A percentile compares a stretch with the other conserved stretches of the same genome.
Evolutionary conservation across 2,888 invertebrate genomes (phyloP).

Genomic region (Epirrhoe tristata): DNA sequence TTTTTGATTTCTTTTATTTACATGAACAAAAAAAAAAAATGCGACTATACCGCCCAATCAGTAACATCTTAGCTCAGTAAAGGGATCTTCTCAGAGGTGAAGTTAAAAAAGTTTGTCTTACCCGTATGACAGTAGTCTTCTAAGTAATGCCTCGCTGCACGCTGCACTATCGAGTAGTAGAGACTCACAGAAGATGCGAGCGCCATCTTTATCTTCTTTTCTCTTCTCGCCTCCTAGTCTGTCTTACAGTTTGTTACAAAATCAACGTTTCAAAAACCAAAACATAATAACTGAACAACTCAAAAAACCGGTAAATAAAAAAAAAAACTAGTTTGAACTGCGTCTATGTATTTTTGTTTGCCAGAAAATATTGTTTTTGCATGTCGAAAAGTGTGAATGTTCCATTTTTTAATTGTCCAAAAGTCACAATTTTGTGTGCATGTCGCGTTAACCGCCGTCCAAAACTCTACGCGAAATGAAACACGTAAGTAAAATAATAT

Average conservation of each 20-base stretch:
- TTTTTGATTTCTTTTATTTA: too few relatives aligned
- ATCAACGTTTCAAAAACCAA: slow-evolving; percentile 70
- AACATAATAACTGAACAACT: slow-evolving; percentile 58
- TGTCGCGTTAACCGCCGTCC: slow-evolving; percentile 79
- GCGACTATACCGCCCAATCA: too few relatives aligned
- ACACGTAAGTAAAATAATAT: slow-evolving; percentile 83
- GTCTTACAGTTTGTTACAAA: slow-evolving; percentile 73
- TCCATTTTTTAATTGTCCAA: slow-evolving; percentile 70
- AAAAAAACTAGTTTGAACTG: slow-evolving; percentile 80
- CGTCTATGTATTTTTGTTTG: slow-evolving; percentile 67
- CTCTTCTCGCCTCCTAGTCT: slow-evolving; percentile 58
- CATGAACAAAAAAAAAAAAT: too few relatives aligned
- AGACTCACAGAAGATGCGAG: slow-evolving; percentile 88
- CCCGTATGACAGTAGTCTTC: slow-evolving; percentile 89
- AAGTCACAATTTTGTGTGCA: slow-evolving; percentile 81
- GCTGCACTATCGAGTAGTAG: slow-evolving; percentile 89
- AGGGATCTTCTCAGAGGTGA: too few relatives aligned
- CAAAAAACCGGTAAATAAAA: slow-evolving; percentile 49
- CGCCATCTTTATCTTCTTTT: slow-evolving; percentile 77
- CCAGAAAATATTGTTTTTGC: slow-evolving; percentile 68
- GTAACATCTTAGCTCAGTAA: too few relatives aligned
- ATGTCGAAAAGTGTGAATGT: slow-evolving; percentile 62
- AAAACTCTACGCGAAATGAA: slow-evolving; percentile 84
- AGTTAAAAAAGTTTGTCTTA: slow-evolving; percentile 57
- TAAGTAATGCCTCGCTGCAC: slow-evolving; percentile 87